Evolutionary conservation across 1,140 invertebrate genomes (phyloP), one percentile per base, ranked within the genome.

Genomic region (Chironomus tepperi): DNA sequence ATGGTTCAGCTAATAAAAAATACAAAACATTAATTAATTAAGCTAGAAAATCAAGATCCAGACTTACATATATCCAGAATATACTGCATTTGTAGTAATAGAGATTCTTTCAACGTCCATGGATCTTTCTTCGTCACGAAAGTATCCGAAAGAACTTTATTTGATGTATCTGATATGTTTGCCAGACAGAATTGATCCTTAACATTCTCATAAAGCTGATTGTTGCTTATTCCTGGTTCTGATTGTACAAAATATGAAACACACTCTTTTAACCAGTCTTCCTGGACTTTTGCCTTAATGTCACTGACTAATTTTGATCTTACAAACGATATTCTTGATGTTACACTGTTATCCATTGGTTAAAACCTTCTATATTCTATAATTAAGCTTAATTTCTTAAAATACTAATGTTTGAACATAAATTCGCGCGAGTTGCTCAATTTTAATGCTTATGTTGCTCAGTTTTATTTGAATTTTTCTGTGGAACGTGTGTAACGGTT

Each of bases 121-220:
- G 82, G 84, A 16, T 81, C 80, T 74, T 83, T 77, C 16, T 79
- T 78, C 0, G 75, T 74, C 24, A 89, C 75, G 78, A 86, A 83
- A 5, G 75, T 77, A 18, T 42, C 42, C 0, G 89, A 89, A 65
- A 91, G 80, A 79, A 84, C 85, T 42, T 81, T 79, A 67, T 82
- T 81, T 73, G 84, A 83, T 43, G 86, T 82, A 77, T 90, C 87
- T 75, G 84, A 78, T 42, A 91, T 82, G 82, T 91, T 88, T 73
- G 85, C 82, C 7, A 88, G 77, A 74, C 88, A 77, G 87, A 89
- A 90, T 79, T 91, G 89, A 75, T 81, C 77, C 73, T 78, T 79
- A 15, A 81, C 77, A 75, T 76, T 75, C 72, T 75, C 21, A 43
- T 19, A 75, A 19, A 74, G 34, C 8, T 70, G 15, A 18, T 16